A percentile compares a stretch with the other conserved stretches of the same genome.
Evolutionary conservation across 2,888 invertebrate species (phyloP).

Genomic region (Malacosoma neustria): DNA sequence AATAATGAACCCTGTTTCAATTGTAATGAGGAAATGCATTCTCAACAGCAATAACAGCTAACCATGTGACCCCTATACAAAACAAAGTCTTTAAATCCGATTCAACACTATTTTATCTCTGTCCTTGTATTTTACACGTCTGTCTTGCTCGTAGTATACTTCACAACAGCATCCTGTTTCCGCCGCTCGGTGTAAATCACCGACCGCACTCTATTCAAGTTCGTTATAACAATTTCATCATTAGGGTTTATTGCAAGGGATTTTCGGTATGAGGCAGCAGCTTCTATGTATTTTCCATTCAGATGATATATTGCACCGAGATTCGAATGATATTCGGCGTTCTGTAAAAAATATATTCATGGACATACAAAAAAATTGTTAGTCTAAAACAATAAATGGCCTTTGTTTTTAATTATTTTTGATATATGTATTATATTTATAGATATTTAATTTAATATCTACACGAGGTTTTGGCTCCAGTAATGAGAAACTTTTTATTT

Average conservation of each 20-base stretch:
- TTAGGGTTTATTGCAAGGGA: constrained; percentile 91
- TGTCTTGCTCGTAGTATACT: constrained; percentile 15
- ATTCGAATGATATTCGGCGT: constrained; percentile 94
- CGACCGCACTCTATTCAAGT: constrained; percentile 78
- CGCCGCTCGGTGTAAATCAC: constrained; percentile 51
- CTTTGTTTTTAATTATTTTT: too few relatives aligned
- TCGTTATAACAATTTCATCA: constrained; percentile 90
- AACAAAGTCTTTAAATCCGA: too few relatives aligned
- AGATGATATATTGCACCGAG: constrained; percentile 96
- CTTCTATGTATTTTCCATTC: constrained; percentile 91
- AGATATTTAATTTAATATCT: too few relatives aligned
- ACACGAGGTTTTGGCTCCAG: too few relatives aligned
- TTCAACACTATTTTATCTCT: too few relatives aligned
- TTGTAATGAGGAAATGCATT: too few relatives aligned
- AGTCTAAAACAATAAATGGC: too few relatives aligned
- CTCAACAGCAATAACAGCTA: too few relatives aligned
- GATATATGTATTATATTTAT: too few relatives aligned
- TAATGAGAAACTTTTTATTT: too few relatives aligned
- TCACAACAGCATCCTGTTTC: constrained; percentile 30
- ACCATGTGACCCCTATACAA: too few relatives aligned
- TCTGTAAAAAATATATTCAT: constrained; percentile 62
- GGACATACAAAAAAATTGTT: constrained; percentile 4
- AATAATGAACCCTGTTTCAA: too few relatives aligned
- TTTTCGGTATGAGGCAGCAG: constrained; percentile 88
- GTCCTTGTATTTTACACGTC: not conserved